Percentiles rank a stretch among this genome's conserved stretches.
Conservation (phyloP, 2,888 invertebrate species). For the Polyploca ridens region DNA sequence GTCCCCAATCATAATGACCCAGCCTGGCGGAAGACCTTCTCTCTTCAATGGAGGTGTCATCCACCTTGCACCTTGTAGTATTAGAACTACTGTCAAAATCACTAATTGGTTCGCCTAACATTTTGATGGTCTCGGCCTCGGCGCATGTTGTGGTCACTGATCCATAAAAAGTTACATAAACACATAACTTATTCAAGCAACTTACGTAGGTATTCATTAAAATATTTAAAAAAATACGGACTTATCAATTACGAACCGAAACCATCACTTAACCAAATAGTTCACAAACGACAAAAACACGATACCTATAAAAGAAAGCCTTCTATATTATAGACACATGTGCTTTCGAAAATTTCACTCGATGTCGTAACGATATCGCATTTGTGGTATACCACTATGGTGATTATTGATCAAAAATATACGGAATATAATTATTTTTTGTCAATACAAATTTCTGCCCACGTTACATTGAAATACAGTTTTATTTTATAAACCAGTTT, state of each 20-base stretch:
- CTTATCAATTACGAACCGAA: not conserved
- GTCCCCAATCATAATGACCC: no score
- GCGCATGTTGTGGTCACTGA: not conserved
- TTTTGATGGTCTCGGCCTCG: no score
- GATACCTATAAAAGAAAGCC: conserved; percentile 26
- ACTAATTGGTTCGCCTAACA: no score
- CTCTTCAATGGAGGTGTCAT: no score
- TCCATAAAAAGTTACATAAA: not conserved
- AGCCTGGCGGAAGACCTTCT: no score
- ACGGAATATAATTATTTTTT: conserved; percentile 16
- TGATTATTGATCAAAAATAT: not conserved
- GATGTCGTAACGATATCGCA: conserved; percentile 42
- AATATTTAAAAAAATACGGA: not conserved
- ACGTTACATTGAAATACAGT: no score
- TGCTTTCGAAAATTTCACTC: conserved; percentile 56
- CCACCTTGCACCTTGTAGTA: no score
- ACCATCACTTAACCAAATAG: not conserved
- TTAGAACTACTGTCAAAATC: no score
- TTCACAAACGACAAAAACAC: conserved; percentile 9
- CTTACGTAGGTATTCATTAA: not conserved
- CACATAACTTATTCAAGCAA: not conserved
- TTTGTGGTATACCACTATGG: conserved; percentile 20
- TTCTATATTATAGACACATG: conserved; percentile 31
- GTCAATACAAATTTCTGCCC: no score
- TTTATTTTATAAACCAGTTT: no score